These are phyloP conservation scores for Pachypanchax playfairii DNA, from an alignment of 2,113 vertebrate species.

Conservation along the genomic window DNA sequence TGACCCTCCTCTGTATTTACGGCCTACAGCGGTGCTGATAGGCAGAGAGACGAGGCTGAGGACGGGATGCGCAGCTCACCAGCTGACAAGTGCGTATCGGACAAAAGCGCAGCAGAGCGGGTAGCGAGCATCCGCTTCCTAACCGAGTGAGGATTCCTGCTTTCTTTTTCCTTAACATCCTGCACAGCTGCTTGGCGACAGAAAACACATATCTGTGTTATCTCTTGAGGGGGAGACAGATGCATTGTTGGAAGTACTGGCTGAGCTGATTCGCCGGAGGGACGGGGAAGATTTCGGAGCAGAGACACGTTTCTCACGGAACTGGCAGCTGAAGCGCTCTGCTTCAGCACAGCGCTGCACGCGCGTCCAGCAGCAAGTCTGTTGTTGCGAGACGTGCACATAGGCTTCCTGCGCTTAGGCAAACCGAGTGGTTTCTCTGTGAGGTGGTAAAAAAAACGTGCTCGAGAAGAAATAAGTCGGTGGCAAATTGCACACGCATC, in stretches of 20 bases:
- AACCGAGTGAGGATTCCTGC: slow-evolving; percentile 14
- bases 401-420: not conserved
- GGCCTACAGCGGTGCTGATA: slow-evolving; percentile 49
- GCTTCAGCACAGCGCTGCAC: slow-evolving; percentile 4
- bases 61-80: slow-evolving; percentile 70
- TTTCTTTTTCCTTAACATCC: slow-evolving; percentile 7
- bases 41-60: slow-evolving; percentile 55
- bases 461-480: slow-evolving; percentile 23
- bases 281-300: slow-evolving; percentile 34
- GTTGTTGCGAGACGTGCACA: slow-evolving; percentile 2
- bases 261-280: slow-evolving; percentile 26
- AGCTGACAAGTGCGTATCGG: slow-evolving; percentile 68
- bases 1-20: slow-evolving; percentile 24
- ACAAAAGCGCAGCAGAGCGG: slow-evolving; percentile 66
- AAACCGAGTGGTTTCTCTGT: not conserved
- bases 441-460: not conserved
- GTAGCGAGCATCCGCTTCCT: slow-evolving; percentile 45
- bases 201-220: slow-evolving; percentile 21
- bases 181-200: slow-evolving; percentile 28
- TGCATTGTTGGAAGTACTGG: slow-evolving; percentile 49
- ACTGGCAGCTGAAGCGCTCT: slow-evolving; percentile 40
- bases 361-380: slow-evolving; percentile 4
- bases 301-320: slow-evolving; percentile 30
- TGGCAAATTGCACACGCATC: slow-evolving; percentile 22
- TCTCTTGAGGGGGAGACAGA: slow-evolving; percentile 27